Evolutionary conservation across 23 tunicate genomes (phyloP), one percentile per base, ranked within the genome.

Genomic region (Trididemnum miniatum): DNA sequence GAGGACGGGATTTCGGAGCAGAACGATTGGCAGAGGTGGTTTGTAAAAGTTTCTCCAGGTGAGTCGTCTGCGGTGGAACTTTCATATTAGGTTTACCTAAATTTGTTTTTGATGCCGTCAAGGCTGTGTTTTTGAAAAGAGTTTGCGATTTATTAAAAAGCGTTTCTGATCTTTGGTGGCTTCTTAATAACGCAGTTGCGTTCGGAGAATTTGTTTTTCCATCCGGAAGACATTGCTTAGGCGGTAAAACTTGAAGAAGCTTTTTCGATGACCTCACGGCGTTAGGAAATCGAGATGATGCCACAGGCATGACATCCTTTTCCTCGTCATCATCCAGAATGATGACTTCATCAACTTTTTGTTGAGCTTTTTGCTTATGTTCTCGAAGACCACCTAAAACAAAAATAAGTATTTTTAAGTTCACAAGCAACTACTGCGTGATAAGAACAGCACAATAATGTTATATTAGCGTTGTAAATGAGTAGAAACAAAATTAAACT

Each of bases 311-410:
- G 35, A 35, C 85, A 52, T 83, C 87, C 1, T 83, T 80, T 22
- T 83, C 87, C 18, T 83, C 87, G 23, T 83, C 87, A 37, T 83
- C 87, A 3, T 59, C 73, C 25, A 71, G 34, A 35, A 83, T 74
- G 73, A 83, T 59, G 2, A 35, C 81, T 7, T 49, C 79, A 35
- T 35, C 74, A 33, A 36, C 36, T 35, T 40, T 71, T 0, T 25
- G 34, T 1, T 32, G 28, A 1, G 33, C 2, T 57, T 35, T 49
- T 7, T 64, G 5, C 35, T 63, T 80, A n/a, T 34, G 26, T 35
- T 80, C 84, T 2, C 84, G 73, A 29, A 80, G 74, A 29, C 32
- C 54, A 4, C 64, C 84, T 80, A 54, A 34, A 64, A 34, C 64
- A 34, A 5, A 77, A 29, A 57, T 44, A 15, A n/a, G n/a, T n/a